A percentile compares a stretch with the other conserved stretches of the same genome.
These are phyloP conservation scores for Nerophis lumbriciformis DNA, from an alignment of 2,113 vertebrate species.

Conservation along the genomic window DNA sequence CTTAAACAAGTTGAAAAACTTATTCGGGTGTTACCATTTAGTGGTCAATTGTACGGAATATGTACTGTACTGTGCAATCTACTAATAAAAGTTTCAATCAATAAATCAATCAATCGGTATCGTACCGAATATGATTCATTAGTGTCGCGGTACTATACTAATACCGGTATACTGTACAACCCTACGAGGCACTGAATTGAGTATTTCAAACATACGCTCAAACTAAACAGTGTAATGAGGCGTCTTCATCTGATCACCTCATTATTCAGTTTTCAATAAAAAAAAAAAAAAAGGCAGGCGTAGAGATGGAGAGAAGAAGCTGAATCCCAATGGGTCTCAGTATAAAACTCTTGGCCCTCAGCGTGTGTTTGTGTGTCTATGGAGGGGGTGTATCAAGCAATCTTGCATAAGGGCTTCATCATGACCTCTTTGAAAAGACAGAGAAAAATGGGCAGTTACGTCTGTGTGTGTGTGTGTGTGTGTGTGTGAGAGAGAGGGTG, in stretches of 20 bases:
- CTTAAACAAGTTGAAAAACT: too few relatives aligned
- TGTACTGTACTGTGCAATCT: too few relatives aligned
- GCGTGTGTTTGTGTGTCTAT: conserved; percentile 1
- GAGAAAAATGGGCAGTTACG: conserved; percentile 12
- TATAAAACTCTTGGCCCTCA: conserved; percentile 22
- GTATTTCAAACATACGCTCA: conserved; percentile 13
- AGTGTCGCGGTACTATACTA: too few relatives aligned
- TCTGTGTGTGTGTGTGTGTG: neutral
- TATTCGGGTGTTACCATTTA: too few relatives aligned
- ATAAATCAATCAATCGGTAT: too few relatives aligned
- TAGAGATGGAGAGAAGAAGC: conserved; percentile 11
- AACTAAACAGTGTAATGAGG: conserved; percentile 22
- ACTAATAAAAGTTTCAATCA: too few relatives aligned
- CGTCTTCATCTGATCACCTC: conserved; percentile 29
- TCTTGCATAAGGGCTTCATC: conserved; percentile 31
- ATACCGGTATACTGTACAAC: too few relatives aligned
- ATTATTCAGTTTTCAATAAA: conserved; percentile 34
- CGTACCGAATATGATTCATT: too few relatives aligned
- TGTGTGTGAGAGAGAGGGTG: neutral
- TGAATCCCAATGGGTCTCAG: conserved; percentile 38
- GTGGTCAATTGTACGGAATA: too few relatives aligned
- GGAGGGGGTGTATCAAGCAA: neutral
- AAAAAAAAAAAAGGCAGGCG: conserved; percentile 16
- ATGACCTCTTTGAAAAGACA: conserved; percentile 14
- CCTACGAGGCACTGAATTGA: too few relatives aligned